phyloP scores from a whole-genome alignment of 2,113 vertebrate species.

The Aphelocoma coerulescens region DNA sequence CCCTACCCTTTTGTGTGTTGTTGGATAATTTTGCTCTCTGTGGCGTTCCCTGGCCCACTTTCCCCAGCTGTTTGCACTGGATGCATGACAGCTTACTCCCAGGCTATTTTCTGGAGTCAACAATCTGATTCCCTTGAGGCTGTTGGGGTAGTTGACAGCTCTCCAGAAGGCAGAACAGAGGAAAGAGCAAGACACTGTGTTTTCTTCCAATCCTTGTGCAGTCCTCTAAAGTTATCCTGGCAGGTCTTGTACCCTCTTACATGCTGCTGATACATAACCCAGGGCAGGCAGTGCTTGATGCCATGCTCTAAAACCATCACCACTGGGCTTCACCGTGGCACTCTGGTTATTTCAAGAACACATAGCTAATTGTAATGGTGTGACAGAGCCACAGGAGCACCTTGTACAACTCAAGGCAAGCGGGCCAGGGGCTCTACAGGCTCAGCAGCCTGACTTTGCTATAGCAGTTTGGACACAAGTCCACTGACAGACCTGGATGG shows the following conservation, averaged over 20 bases:
- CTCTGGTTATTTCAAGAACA: neutral
- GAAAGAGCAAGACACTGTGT: neutral
- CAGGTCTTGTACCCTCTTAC: neutral
- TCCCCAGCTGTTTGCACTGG: neutral
- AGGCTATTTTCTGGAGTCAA: neutral
- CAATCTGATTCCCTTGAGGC: neutral
- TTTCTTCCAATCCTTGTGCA: neutral
- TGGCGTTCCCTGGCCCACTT: neutral
- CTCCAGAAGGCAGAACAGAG: neutral
- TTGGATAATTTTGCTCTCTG: neutral
- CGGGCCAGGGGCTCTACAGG: neutral
- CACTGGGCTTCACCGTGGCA: neutral
- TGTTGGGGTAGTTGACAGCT: accelerated
- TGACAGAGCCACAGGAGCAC: neutral
- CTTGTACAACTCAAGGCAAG: neutral
- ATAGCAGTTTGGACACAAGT: neutral
- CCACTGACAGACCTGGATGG: neutral
- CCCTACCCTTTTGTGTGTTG: neutral
- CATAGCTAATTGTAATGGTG: neutral
- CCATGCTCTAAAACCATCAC: neutral
- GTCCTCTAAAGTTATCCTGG: neutral
- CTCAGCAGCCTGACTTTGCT: neutral
- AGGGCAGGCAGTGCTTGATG: neutral
- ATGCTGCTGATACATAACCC: neutral
- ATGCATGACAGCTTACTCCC: neutral